Evolutionary conservation across 2,797 vertebrate species (phyloP).

Genomic region (Esox lucius): DNA sequence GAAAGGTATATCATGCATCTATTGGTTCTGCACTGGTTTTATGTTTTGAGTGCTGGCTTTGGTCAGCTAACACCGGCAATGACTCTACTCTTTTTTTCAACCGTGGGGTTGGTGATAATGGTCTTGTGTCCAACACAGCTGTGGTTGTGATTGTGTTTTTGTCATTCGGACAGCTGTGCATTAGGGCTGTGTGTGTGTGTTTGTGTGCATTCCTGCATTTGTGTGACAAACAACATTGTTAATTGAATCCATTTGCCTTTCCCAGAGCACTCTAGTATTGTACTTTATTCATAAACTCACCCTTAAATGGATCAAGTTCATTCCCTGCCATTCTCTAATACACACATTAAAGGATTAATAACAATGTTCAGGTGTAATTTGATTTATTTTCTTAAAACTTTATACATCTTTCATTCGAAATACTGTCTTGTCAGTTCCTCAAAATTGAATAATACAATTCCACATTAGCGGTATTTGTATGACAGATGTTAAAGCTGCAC

Average conservation of each 20-base stretch:
- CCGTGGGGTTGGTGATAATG: constrained; percentile 30
- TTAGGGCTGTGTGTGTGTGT: constrained; percentile 10
- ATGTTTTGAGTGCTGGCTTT: background rate
- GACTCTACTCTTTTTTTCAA: background rate
- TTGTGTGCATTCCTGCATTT: constrained; percentile 27
- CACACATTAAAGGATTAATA: constrained; percentile 4
- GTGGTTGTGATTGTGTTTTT: constrained; percentile 21
- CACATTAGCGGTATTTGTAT: background rate
- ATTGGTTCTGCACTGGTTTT: background rate
- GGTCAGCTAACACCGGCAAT: constrained; percentile 7
- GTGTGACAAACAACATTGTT: constrained; percentile 13
- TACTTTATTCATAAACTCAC: background rate
- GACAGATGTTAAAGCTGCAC: background rate
- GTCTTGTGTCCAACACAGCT: constrained; percentile 49
- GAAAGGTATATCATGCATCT: background rate
- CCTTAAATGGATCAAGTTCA: constrained; percentile 30
- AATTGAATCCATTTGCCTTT: constrained; percentile 9
- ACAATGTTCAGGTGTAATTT: background rate
- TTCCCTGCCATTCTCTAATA: background rate
- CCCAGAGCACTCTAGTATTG: background rate
- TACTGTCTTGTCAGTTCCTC: background rate
- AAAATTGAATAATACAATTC: background rate
- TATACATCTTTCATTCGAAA: background rate
- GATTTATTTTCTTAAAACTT: background rate
- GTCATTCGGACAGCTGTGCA: constrained; percentile 45